Evolutionary conservation across 2,797 vertebrate genomes (phyloP).

Genomic region (Okamejei kenojei): DNA sequence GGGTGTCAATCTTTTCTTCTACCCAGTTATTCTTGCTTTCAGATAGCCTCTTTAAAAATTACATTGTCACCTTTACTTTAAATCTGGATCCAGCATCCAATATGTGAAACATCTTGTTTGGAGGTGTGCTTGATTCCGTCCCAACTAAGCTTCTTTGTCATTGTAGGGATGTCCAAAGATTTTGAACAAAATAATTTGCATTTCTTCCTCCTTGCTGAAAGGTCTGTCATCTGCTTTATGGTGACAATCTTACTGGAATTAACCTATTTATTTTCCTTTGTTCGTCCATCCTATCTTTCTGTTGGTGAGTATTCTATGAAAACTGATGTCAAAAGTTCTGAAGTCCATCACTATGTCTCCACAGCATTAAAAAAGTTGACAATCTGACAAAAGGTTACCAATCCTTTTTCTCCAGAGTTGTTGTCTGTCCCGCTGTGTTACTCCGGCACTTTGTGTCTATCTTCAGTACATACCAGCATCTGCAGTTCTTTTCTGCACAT

Average conservation of each 20-base stretch:
- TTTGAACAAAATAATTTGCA: background rate
- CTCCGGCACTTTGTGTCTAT: no score
- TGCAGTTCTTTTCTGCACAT: no score
- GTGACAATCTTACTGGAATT: background rate
- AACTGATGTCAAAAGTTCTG: background rate
- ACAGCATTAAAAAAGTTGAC: background rate
- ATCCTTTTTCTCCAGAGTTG: no score
- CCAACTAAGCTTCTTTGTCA: no score
- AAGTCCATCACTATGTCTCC: background rate
- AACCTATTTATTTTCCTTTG: background rate
- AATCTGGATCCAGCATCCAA: background rate
- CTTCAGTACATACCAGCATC: no score
- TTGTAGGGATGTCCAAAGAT: no score
- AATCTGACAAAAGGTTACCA: background rate
- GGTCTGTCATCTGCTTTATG: background rate
- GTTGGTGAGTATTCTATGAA: background rate
- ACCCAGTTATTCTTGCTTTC: background rate
- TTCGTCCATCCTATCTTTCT: background rate
- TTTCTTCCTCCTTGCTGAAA: background rate
- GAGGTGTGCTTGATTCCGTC: background rate
- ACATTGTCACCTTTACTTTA: background rate
- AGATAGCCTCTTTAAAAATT: background rate
- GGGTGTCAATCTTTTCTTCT: background rate
- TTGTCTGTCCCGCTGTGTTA: no score
- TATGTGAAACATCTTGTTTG: background rate